Evolutionary conservation across 2,113 vertebrate genomes (phyloP).

Genomic region (Scomber scombrus): DNA sequence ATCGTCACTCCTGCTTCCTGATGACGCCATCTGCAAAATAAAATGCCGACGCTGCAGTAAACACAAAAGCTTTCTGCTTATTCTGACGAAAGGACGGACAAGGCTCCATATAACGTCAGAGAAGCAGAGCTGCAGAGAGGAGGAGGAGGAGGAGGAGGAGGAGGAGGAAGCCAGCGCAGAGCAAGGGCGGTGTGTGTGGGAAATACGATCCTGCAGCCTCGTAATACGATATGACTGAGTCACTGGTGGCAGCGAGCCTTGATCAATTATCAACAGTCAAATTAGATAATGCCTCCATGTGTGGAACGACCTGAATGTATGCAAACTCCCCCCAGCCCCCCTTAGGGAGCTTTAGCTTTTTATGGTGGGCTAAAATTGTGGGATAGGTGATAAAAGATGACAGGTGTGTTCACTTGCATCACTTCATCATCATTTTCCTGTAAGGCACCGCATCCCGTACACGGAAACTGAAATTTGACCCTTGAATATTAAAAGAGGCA

Average conservation of each 20-base stretch:
- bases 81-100: conserved; percentile 44
- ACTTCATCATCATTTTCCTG: background rate
- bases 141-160: conserved; percentile 3
- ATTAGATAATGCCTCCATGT: conserved; percentile 56
- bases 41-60: conserved; percentile 45
- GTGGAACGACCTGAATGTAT: conserved; percentile 20
- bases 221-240: conserved; percentile 39
- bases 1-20: conserved; percentile 7
- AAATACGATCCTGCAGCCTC: conserved; percentile 32
- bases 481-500: background rate
- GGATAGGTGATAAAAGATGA: conserved; percentile 11
- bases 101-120: conserved; percentile 26
- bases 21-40: conserved; percentile 43
- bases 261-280: conserved; percentile 71
- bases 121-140: conserved; percentile 12
- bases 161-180: background rate
- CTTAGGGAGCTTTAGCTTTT: background rate
- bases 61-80: conserved; percentile 26
- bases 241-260: conserved; percentile 31
- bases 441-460: background rate
- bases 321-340: background rate
- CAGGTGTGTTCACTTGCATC: background rate
- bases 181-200: conserved; percentile 32
- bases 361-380: background rate
- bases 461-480: background rate